Evolutionary conservation across 2,888 invertebrate genomes (phyloP), one percentile per base, ranked within the genome.

Genomic region (Eupithecia subumbrata): DNA sequence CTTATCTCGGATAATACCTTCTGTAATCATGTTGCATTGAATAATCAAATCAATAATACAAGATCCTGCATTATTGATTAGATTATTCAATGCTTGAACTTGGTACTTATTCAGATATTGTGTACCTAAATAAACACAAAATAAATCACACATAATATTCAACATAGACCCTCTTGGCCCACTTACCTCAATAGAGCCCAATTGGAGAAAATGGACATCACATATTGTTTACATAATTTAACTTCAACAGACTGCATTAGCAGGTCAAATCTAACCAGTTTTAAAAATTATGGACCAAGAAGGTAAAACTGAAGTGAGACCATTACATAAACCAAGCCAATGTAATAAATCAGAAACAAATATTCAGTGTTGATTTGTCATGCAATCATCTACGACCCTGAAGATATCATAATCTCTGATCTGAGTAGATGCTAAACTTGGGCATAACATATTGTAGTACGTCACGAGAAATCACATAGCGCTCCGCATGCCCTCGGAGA

Each of bases 401-500:
- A 83, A 83, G 83, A 82, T 83, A 83, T 84, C 78, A 80, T 82
- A 82, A 78, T 80, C 77, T 79, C 75, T 67, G 77, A 76, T 79
- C 81, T 79, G 82, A 82, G 85, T 85, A 83, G 81, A 79, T 79
- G 80, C 69, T 75, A 77, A 52, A 73, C 71, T 78, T 79, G 74
- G 79, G 75, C 73, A 71, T 75, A 78, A 76, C 78, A 82, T 64
- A 64, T 34, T 37, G 66, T 67, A 67, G 66, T 76, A 87, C 88
- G 88, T 88, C 88, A 88, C 79, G 80, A 83, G 82, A 86, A 85
- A 83, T 86, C 83, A 83, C 86, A 84, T 84, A 82, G 77, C 82
- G 81, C 83, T 85, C 85, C 84, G 83, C 86, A 82, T 77, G 77
- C 85, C 84, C 82, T 80, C 81, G 80, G 74, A 74, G 68, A 79